phyloP scores from a whole-genome alignment of 2,797 vertebrate genomes.

The Stomatorhinus walkeri region DNA sequence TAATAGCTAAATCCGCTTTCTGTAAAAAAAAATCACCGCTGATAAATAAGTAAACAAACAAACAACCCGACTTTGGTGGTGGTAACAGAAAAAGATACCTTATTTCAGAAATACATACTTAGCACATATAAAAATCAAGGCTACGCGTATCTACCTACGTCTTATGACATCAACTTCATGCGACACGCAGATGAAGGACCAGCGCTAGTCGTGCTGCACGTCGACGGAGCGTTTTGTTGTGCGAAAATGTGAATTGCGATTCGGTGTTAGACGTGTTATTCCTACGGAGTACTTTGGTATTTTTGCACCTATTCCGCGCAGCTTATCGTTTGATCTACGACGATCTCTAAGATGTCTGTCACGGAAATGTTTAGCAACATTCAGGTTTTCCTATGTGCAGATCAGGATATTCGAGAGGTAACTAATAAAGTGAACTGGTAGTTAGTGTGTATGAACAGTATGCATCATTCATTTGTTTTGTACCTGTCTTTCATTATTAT shows the following conservation, averaged over 20 bases:
- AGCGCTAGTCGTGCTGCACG: conserved; percentile 23
- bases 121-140: not conserved
- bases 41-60: not conserved
- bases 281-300: not conserved
- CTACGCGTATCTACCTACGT: not conserved
- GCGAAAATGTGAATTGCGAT: not conserved
- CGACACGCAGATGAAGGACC: conserved; percentile 29
- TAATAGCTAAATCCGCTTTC: not conserved
- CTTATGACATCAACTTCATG: conserved; percentile 1
- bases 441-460: not conserved
- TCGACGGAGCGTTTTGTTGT: conserved; percentile 25
- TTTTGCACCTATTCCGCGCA: not conserved
- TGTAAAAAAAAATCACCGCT: not conserved
- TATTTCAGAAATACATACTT: not conserved
- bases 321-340: not conserved
- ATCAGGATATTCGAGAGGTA: conserved; percentile 91
- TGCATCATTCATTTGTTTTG: not conserved
- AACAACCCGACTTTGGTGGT: not conserved
- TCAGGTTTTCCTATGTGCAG: conserved; percentile 79
- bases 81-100: not conserved
- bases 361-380: conserved; percentile 86
- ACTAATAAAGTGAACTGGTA: not conserved
- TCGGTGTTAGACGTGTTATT: not conserved
- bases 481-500: not conserved
- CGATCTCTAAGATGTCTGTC: conserved; percentile 69